Evolutionary conservation across 2,797 vertebrate species (phyloP), one percentile per base, ranked within the genome.

Genomic region (Chelon labrosus): DNA sequence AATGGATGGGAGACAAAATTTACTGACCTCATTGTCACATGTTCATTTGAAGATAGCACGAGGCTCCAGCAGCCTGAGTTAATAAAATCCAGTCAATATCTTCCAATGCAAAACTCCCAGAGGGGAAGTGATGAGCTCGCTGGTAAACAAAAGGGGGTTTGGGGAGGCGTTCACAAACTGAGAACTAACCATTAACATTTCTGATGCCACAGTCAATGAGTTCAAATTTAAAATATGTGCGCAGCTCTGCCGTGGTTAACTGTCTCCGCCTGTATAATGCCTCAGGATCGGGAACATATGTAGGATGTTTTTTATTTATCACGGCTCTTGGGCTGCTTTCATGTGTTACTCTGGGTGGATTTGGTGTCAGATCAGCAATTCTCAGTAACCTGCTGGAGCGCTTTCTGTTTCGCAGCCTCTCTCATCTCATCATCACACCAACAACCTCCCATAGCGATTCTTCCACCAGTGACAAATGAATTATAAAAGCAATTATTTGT

Each of bases 371-470:
- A 51, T 14, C 38, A 60, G 38, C 31, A 53, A 54, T 37, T 53
- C 41, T 38, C 10, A 19, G 20, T 31, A 35, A 53, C 10, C 42
- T 27, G 0, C 7, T 37, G 57, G 5, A 61, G 51, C 20, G 25
- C 31, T 37, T 37, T 22, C 7, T 37, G 64, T 20, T 41, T 54
- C 57, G 5, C n/a, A 51, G 60, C 25, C 38, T 51, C 22, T 51
- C 5, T 58, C 31, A 58, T 64, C 70, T 58, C 49, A 42, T 65
- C 46, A 65, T 64, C 70, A 51, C 49, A 42, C 57, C 46, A 65
- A 17, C 35, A 65, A 31, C 53, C 7, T 57, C 10, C 22, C 5
- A 7, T 22, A 31, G 13, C 19, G 37, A 42, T 25, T 9, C 25
- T 59, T 25, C 20, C 38, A 25, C 14, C 19, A 51, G 19, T 42